Conservation (phyloP, 2,113 vertebrate species). For the Ceyx melanurus region DNA sequence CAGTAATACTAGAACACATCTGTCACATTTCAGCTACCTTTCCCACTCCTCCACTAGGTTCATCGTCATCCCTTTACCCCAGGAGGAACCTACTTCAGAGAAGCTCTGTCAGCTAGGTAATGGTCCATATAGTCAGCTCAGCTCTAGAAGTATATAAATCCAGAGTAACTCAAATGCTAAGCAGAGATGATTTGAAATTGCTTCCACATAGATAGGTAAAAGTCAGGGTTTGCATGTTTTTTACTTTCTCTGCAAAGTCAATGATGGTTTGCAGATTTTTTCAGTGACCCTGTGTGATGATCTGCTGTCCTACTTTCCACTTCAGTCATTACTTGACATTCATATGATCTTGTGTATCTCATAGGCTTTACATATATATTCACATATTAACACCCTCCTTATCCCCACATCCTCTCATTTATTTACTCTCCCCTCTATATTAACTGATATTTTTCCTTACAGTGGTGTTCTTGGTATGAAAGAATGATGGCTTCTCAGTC, state of each 20-base stretch:
- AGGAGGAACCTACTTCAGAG: neutral
- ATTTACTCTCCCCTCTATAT: neutral
- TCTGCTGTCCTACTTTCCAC: neutral
- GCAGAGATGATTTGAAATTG: neutral
- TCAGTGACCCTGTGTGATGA: neutral
- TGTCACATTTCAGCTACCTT: neutral
- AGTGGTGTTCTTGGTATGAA: neutral
- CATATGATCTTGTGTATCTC: neutral
- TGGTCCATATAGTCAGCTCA: neutral
- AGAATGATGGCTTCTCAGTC: neutral
- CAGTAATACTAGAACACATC: neutral
- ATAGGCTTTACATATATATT: neutral
- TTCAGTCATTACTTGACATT: neutral
- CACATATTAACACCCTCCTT: neutral
- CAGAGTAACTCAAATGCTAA: neutral
- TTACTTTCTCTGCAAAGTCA: neutral
- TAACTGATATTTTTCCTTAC: neutral
- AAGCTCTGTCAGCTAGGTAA: neutral
- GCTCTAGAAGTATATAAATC: neutral
- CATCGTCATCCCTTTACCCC: neutral
- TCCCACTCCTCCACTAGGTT: neutral
- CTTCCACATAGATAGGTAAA: neutral
- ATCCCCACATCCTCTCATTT: neutral
- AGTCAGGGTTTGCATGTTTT: neutral
- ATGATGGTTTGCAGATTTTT: neutral